Base-by-base conservation (phyloP, 2,113 vertebrate genomes). In the Lepus timidus region DNA sequence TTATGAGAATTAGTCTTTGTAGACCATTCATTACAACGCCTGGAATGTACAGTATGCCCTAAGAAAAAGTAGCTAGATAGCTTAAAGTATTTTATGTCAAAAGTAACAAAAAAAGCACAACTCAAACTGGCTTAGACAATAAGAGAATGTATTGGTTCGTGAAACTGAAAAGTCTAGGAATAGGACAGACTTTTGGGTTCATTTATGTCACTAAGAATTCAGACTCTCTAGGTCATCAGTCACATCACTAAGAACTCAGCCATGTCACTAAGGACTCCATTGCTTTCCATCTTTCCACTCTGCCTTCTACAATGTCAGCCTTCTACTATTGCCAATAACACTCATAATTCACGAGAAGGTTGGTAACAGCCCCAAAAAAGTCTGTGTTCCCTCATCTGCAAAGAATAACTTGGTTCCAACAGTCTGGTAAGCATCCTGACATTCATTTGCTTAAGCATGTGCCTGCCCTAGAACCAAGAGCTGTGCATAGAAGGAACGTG, bases 51-150 rank as follows among this genome's bases (percentile, higher is more conserved):
- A 91, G 91, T 79, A 29, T 51, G n/a, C 39, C 52, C 33, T 91
- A 93, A 75, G 31, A 95, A 94, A 86, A 52, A 68, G 22, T 64
- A 81, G 49, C 33, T 90, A 9, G n/a, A 67, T 39, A 52, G 31
- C 71, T 29, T 51, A 13, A 31, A 65, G 65, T 33, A 33, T 67
- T 64, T 89, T 78, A 52, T 88, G 29, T 52, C 74, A 20, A 33
- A 84, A 90, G 29, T 94, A 80, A 78, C 49, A 90, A 85, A 94
- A 58, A 95, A 90, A 76, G 6, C 11, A 73, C 39, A 82, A 85
- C 17, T 85, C 64, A 83, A 88, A 93, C 20, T 83, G 70, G 33
- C 55, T 94, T 94, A 88, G 93, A 67, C 3, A 78, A 29, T 74
- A 81, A 85, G n/a, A 39, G 58, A 84, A 94, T 90, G 6, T 44